Base-by-base conservation (phyloP, 30 jellyfish, hydroid and myxozoan species). In the Hydra vulgaris region DNA sequence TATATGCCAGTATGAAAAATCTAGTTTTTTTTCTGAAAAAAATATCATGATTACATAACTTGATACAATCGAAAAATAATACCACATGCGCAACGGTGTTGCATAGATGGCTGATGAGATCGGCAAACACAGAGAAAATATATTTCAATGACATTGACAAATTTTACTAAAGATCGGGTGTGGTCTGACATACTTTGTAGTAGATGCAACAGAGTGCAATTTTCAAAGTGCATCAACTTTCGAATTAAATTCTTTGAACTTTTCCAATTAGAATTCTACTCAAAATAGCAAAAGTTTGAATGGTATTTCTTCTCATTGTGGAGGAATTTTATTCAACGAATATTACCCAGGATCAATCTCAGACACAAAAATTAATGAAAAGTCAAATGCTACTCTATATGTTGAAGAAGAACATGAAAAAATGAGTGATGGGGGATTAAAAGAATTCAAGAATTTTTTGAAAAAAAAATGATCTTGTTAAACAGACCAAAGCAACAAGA, bases 401-500 rank as follows among this genome's bases (percentile, higher is more conserved):
- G 89, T 81, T 27, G 78, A 81, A 61, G 89, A 81, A 73, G 89
- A 81, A 52, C 89, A 81, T 72, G 89, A 81, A 73, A 26, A 71
- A 72, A 81, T 81, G 89, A 23, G 78, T 22, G 89, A 81, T 70
- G 73, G 87, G 66, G 89, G 89, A 26, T 81, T 81, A n/a, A n/a
- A 53, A 25, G 84, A 25, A 74, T 81, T 24, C 88, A 72, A 81
- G 89, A 81, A 19, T 69, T 71, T 23, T 81, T 86, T 81, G 3
- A 86, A 52, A 71, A 16, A 27, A 81, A 81, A 72, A 86, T 86
- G 23, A 75, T 81, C 17, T 25, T 77, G 26, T 54, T 81, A 16
- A 81, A 81, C 89, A 52, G 88, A 71, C 89, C 88, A 25, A 81
- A 81, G 73, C 88, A 81, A 27, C 72, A 81, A 72, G 87, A 81